These are phyloP conservation scores for Pararge aegeria DNA, from an alignment of 1,140 invertebrate species.

Conservation along the genomic window DNA sequence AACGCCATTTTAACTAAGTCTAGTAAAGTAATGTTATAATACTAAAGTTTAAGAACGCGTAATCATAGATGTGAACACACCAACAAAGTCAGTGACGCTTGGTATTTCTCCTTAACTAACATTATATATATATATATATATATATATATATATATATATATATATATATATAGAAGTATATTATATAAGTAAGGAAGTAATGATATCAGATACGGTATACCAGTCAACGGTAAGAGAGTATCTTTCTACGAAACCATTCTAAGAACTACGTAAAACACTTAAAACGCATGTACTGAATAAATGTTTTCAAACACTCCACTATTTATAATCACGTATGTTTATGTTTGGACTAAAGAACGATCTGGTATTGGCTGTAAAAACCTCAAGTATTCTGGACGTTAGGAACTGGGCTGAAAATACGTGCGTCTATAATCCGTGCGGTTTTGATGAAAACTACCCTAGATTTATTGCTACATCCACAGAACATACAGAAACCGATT, in stretches of 20 bases:
- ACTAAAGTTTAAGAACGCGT: too few relatives aligned
- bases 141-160: too few relatives aligned
- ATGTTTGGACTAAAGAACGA: constrained; percentile 26
- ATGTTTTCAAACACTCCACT: constrained; percentile 33
- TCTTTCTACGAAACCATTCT: constrained; percentile 6
- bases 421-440: not conserved
- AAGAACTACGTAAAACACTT: constrained; percentile 22
- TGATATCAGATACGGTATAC: not conserved
- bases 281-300: constrained; percentile 19
- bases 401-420: constrained; percentile 15
- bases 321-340: constrained; percentile 36
- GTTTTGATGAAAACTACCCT: not conserved
- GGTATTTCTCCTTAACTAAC: too few relatives aligned
- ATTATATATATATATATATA: too few relatives aligned
- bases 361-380: constrained; percentile 25
- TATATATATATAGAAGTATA: too few relatives aligned
- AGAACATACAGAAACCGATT: too few relatives aligned
- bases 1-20: too few relatives aligned
- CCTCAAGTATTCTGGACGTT: constrained; percentile 18
- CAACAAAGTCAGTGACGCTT: too few relatives aligned
- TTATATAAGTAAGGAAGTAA: not conserved
- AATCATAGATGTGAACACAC: too few relatives aligned
- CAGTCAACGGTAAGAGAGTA: not conserved
- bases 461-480: not conserved
- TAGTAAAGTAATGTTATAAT: too few relatives aligned